Base-by-base conservation (phyloP, 2,113 vertebrate species). In the Xyliphius kryptos region DNA sequence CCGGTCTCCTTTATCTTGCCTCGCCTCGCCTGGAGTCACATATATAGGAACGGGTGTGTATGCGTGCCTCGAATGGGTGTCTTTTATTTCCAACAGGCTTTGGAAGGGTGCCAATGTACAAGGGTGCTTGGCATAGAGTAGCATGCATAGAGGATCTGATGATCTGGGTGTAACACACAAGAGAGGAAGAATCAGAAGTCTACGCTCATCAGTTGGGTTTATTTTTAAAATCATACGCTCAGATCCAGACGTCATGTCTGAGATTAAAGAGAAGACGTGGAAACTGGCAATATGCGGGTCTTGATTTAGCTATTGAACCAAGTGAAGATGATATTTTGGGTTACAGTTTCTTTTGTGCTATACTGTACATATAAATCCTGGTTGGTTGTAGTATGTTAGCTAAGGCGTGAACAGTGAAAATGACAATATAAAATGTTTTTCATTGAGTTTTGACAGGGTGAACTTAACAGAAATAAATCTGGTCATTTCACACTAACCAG, bases 1-100 rank as follows among this genome's bases (percentile, higher is more conserved):
- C 83, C 83, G 69, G 76, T 80, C 76, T 78, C 68, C 75, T 86
- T 87, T 85, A 84, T 85, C 85, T 85, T 59, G 74, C 77, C 67
- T 75, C 74, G 74, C 75, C 72, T 79, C 72, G 78, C n/a, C n/a
- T n/a, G n/a, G n/a, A 78, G 72, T 74, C 68, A 51, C 79, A 67
- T 79, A 74, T 73, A 72, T 72, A 70, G 75, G 63, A 68, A 46
- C 50, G 46, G 58, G 66, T 46, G 61, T 56, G 20, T 40, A 19
- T 40, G n/a, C n/a, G n/a, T n/a, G n/a, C n/a, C n/a, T n/a, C 38
- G 41, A 36, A 14, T 57, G 57, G 40, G 37, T n/a, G 51, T 52
- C 53, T 52, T 53, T 54, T 52, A 15, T 43, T 26, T 67, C n/a
- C 36, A 14, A 12, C 54, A 61, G 19, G 46, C 26, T 19, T 61